These are phyloP conservation scores for Smutsia temminckii DNA, from an alignment of 2,797 vertebrate species.

Conservation along the genomic window DNA sequence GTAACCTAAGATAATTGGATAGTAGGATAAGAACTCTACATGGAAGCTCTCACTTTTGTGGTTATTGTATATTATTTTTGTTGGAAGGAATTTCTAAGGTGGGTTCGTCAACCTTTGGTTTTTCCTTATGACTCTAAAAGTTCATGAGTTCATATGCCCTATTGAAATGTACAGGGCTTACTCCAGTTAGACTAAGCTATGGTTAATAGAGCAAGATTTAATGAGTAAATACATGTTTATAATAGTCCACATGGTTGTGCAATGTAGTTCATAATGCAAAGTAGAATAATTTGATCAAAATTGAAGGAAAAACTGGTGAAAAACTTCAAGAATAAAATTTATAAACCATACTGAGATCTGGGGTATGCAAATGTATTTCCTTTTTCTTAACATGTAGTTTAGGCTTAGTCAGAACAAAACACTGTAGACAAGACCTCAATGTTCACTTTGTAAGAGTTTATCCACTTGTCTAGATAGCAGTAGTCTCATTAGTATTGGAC, in stretches of 20 bases:
- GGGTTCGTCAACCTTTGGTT: neutral
- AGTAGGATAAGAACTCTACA: neutral
- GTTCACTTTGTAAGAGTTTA: neutral
- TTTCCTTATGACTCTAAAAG: neutral
- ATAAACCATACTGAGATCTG: neutral
- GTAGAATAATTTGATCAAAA: neutral
- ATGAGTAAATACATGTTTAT: neutral
- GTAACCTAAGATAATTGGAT: neutral
- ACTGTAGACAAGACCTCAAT: neutral
- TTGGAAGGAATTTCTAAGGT: neutral
- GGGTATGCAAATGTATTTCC: neutral
- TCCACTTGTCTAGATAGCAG: neutral
- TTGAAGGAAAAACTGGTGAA: neutral
- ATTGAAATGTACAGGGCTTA: neutral
- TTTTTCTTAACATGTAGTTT: neutral
- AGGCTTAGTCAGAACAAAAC: neutral
- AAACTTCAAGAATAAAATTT: neutral
- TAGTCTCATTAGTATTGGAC: neutral
- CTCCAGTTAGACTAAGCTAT: neutral
- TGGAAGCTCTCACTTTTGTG: neutral
- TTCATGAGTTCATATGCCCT: neutral
- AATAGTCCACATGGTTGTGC: neutral
- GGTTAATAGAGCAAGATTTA: neutral
- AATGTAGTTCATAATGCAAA: neutral
- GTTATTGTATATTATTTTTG: neutral